Conservation (phyloP, 2,113 vertebrate species). For the Centropus bengalensis region DNA sequence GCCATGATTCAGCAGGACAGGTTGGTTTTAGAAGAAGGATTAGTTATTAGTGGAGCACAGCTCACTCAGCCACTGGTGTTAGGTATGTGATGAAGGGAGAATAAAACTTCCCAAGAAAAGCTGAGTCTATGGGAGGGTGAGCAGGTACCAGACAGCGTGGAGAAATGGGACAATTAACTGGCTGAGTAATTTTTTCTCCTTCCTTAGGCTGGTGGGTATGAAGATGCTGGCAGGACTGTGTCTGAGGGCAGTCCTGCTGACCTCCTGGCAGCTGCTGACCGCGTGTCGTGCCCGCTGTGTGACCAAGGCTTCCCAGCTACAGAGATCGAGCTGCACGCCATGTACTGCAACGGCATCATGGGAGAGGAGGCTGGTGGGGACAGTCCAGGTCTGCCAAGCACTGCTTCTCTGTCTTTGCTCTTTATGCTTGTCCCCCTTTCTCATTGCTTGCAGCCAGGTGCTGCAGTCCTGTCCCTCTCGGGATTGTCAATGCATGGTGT, state of each 20-base stretch:
- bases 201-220: constrained; percentile 66
- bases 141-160: background rate
- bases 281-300: constrained; percentile 87
- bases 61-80: constrained; percentile 21
- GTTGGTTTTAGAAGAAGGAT: constrained; percentile 69
- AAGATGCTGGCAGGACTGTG: constrained; percentile 29
- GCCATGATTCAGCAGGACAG: constrained; percentile 56
- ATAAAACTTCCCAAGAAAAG: constrained; percentile 47
- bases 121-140: background rate
- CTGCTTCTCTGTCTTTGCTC: background rate
- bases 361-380: constrained; percentile 37
- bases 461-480: background rate
- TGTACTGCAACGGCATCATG: constrained; percentile 83
- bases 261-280: background rate
- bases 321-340: constrained; percentile 88
- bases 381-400: constrained; percentile 33
- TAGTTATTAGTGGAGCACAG: constrained; percentile 41
- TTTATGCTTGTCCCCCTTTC: background rate
- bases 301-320: constrained; percentile 76
- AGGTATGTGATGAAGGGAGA: constrained; percentile 2
- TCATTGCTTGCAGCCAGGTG: background rate
- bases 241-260: background rate
- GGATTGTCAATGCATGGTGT: background rate
- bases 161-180: background rate
- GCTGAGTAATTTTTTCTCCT: constrained; percentile 11